phyloP scores from a whole-genome alignment of 2,113 vertebrate species.

The Orthonyx spaldingii region DNA sequence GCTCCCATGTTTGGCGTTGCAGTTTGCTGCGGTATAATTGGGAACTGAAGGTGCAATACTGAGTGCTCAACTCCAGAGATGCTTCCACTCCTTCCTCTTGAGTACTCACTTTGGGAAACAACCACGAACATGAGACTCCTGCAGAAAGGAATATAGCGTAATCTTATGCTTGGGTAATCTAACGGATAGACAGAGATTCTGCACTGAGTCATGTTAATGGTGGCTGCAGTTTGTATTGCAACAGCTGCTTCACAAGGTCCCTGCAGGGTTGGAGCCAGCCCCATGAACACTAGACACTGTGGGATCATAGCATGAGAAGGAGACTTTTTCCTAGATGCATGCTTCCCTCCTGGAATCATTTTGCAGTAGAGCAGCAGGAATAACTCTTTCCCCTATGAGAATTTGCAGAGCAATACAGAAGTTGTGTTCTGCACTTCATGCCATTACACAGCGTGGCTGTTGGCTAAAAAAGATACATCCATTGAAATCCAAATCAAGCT shows the following conservation, averaged over 20 bases:
- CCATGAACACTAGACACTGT: fast-evolving
- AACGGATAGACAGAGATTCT: neutral
- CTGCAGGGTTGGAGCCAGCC: neutral
- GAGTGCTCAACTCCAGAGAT: neutral
- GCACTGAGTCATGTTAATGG: fast-evolving
- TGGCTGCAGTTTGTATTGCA: neutral
- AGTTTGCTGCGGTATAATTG: fast-evolving
- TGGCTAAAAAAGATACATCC: neutral
- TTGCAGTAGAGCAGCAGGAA: neutral
- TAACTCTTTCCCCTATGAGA: neutral
- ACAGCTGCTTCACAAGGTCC: neutral
- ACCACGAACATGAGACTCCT: neutral
- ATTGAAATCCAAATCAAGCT: neutral
- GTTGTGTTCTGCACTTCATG: too few relatives aligned
- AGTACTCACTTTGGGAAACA: neutral
- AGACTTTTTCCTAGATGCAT: neutral
- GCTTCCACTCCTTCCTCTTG: neutral
- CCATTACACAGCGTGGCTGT: fast-evolving
- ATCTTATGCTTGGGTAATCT: fast-evolving
- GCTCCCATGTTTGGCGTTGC: fast-evolving
- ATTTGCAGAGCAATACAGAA: neutral
- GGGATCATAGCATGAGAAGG: fast-evolving
- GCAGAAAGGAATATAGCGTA: neutral
- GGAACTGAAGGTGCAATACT: neutral
- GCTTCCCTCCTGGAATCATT: neutral